Evolutionary conservation across 2,113 vertebrate species (phyloP).

Genomic region (Prunella himalayana): DNA sequence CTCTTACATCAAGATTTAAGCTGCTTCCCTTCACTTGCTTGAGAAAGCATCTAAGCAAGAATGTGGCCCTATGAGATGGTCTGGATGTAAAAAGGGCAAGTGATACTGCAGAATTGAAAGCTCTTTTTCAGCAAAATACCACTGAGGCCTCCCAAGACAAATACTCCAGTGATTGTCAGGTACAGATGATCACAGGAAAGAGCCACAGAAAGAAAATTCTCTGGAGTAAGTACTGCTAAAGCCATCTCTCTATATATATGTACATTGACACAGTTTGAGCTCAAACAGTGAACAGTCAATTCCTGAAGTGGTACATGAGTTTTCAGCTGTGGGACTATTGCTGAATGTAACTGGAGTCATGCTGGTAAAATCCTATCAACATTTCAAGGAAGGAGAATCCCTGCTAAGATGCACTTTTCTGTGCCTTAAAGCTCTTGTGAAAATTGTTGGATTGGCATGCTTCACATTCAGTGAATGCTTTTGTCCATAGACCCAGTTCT

Average conservation of each 20-base stretch:
- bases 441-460: slow-evolving; percentile 7
- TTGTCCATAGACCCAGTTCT: neutral
- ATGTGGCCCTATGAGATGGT: neutral
- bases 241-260: neutral
- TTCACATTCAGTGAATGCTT: neutral
- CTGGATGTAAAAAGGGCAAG: neutral
- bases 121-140: neutral
- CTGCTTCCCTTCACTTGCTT: neutral
- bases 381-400: neutral
- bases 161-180: neutral
- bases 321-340: neutral
- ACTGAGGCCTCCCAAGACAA: neutral
- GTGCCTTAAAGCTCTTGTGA: neutral
- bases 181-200: neutral
- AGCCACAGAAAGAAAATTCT: neutral
- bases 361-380: neutral
- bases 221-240: neutral
- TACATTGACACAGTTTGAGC: neutral
- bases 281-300: neutral
- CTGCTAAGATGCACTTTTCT: neutral
- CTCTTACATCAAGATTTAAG: neutral
- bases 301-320: neutral
- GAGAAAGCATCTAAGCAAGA: neutral
- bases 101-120: neutral
- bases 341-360: neutral